Base-by-base conservation (phyloP, 2,888 invertebrate genomes). In the Cybosia mesomella region DNA sequence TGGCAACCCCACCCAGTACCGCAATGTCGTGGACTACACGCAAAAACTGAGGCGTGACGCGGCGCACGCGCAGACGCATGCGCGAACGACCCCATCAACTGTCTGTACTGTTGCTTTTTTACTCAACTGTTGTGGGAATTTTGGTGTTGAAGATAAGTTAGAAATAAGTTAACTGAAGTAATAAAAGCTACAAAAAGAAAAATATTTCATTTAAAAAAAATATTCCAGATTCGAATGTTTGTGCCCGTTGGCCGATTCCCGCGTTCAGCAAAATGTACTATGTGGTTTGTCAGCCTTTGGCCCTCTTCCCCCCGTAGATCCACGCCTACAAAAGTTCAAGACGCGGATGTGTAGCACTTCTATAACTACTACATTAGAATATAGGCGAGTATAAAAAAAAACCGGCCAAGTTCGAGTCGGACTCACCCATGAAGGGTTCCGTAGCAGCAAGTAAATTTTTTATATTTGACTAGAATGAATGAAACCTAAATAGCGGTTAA, bases 21-120 rank as follows among this genome's bases (percentile, higher is more conserved):
- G 61, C 49, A 62, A 58, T 58, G 58, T 58, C 60, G 60, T 43
- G 39, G 32, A 28, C 61, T 55, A 57, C 28, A 28, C 24, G 36
- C 39, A 22, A 39, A 39, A 60, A 60, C 15, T 43, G 60, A 24
- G 24, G 39, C 60, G 60, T 60, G 32, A 62, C 61, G 49, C 49
- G 24, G 13, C 13, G 49, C 49, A 53, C 61, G 60, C 60, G 60
- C 43, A 21, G 10, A 36, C 60, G 24, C 21, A 34, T 13, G 58
- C n/a, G 55, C 55, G 4, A 7, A n/a, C 34, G 58, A 36, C 58
- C n/a, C 34, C 58, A 34, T 34, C 58, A 34, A 1, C 18, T n/a
- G 32, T 22, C 9, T 13, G 55, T 58, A 58, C 36, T 58, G 36
- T 58, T 58, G 58, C 32, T 58, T 58, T 58, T 28, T 32, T 32